A percentile compares a stretch with the other conserved stretches of the same genome.
Conservation (phyloP, 2,113 vertebrate species). For the Suricata suricatta region DNA sequence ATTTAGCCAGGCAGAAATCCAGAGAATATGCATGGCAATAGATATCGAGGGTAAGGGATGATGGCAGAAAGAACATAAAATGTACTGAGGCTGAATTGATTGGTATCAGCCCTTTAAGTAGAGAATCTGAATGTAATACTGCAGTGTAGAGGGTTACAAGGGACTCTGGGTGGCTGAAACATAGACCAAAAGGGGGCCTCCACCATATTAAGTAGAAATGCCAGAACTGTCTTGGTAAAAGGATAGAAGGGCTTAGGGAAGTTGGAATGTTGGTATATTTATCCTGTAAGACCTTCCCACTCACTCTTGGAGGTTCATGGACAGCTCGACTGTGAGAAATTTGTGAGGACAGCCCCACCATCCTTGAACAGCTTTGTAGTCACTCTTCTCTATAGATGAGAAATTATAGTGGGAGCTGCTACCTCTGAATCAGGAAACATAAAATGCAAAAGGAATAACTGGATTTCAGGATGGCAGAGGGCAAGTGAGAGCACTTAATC, state of each 20-base stretch:
- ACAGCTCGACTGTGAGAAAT: background rate
- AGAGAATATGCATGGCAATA: background rate
- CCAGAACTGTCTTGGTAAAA: background rate
- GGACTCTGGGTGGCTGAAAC: background rate
- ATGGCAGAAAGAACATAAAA: background rate
- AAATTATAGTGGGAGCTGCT: background rate
- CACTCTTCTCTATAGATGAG: background rate
- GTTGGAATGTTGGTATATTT: background rate
- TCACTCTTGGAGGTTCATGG: background rate
- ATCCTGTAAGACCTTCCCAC: background rate
- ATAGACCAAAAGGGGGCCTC: background rate
- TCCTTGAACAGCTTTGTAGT: background rate
- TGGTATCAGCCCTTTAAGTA: background rate
- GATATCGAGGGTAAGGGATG: background rate
- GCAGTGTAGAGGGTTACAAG: background rate
- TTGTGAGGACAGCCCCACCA: background rate
- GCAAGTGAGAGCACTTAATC: background rate
- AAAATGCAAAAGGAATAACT: background rate
- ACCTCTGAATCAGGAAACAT: background rate
- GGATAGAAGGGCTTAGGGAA: background rate
- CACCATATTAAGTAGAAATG: background rate
- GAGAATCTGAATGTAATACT: background rate
- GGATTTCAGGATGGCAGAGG: background rate
- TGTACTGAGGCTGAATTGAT: background rate
- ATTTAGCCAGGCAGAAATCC: background rate